Percentiles rank a stretch among this genome's conserved stretches.
Evolutionary conservation across 2,113 vertebrate species (phyloP).

Genomic region (human): GRCh38 chr3:76846001-76846500

Average conservation of each 20-base stretch:
- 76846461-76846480: neutral
- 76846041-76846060: neutral
- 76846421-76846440: neutral
- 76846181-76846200: neutral
- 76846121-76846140: constrained; percentile 47
- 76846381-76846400: neutral
- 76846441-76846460: neutral
- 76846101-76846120: neutral
- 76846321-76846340: neutral
- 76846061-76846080: constrained; percentile 17
- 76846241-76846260: neutral
- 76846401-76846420: neutral
- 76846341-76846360: neutral
- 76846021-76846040: neutral
- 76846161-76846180: neutral
- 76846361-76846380: neutral
- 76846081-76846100: constrained; percentile 50
- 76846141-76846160: neutral
- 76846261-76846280: neutral
- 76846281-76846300: neutral
- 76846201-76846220: neutral
- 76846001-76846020: constrained; percentile 47
- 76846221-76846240: neutral
- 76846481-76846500: neutral
- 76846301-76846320: neutral